Base-by-base conservation (phyloP, 2,113 vertebrate species). In the Suricata suricatta region DNA sequence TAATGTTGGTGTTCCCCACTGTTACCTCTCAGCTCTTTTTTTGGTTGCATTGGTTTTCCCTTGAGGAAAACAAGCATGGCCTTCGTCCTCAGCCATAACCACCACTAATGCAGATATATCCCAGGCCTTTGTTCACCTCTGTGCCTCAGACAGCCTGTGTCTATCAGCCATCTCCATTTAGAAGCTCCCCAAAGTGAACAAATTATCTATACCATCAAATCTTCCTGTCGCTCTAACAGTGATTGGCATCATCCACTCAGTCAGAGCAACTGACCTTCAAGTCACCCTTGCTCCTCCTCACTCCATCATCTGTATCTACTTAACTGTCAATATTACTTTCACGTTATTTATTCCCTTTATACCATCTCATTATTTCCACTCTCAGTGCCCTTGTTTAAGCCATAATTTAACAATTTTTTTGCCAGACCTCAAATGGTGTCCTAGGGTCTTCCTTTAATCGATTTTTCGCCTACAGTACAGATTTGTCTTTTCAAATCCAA, bases 401-500 rank as follows among this genome's bases (percentile, higher is more conserved):
- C 5, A 5, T 90, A 41, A 66, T 19, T 76, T 4, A 44, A 76
- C 38, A 44, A 7, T 27, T 27, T 14, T 41, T 41, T 94, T n/a
- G 27, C n/a, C 44, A 60, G 41, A 74, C 25, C 27, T 76, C 80
- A 89, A 54, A 87, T 21, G 29, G 2, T 68, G 21, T 60, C 31
- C 38, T 38, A n/a, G 47, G 16, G 89, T 29, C 79, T 95, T 81
- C 69, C 23, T 95, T 93, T 77, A 63, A 10, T 50, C 7, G 1
- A 47, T 66, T 35, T 52, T 23, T 17, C 41, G 7, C 16, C 44
- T n/a, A 27, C 11, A 14, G 38, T 80, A 64, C 1, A 88, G 52
- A 41, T 80, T 47, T 90, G 52, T 80, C 80, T 95, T 93, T 47
- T 72, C 50, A 68, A 81, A 87, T 69, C 66, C 38, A 80, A 64